Conservation (phyloP, 1,140 invertebrate species). For the Sminthurinus signatus region DNA sequence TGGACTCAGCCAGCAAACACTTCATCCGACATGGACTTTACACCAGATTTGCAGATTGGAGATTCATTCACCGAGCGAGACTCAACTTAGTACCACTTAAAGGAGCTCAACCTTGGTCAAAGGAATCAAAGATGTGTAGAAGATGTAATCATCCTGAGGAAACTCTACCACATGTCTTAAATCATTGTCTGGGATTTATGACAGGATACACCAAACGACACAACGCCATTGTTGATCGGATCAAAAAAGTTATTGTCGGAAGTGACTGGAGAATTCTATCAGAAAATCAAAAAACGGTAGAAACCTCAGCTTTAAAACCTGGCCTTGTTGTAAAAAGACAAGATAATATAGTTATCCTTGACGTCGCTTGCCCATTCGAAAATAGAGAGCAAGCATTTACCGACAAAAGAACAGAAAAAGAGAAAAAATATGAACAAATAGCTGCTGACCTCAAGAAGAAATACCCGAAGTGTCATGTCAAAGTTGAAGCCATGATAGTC, state of each 20-base stretch:
- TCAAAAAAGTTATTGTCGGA: too few species aligned
- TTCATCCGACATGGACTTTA: background rate
- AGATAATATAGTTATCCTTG: conserved; percentile 33
- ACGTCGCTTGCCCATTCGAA: conserved; percentile 46
- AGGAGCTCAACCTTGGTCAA: background rate
- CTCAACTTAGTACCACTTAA: conserved; percentile 13
- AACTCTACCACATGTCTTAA: too few species aligned
- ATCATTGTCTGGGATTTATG: too few species aligned
- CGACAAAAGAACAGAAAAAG: conserved; percentile 29
- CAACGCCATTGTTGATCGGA: too few species aligned
- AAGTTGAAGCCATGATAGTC: conserved; percentile 41
- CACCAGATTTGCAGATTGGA: conserved; percentile 10
- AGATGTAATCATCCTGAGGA: too few species aligned
- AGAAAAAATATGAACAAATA: conserved; percentile 41
- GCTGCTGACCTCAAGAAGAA: conserved; percentile 19
- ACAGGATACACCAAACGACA: too few species aligned
- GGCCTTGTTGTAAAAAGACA: conserved; percentile 43
- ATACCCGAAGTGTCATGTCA: conserved; percentile 13
- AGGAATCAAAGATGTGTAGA: too few species aligned
- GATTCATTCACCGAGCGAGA: conserved; percentile 15
- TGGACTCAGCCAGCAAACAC: background rate
- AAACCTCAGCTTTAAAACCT: conserved; percentile 24
- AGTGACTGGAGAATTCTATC: too few species aligned
- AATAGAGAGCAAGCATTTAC: conserved; percentile 41
- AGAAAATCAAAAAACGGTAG: background rate